These are phyloP conservation scores for Ips nitidus DNA, from an alignment of 1,140 invertebrate species.

Conservation along the genomic window DNA sequence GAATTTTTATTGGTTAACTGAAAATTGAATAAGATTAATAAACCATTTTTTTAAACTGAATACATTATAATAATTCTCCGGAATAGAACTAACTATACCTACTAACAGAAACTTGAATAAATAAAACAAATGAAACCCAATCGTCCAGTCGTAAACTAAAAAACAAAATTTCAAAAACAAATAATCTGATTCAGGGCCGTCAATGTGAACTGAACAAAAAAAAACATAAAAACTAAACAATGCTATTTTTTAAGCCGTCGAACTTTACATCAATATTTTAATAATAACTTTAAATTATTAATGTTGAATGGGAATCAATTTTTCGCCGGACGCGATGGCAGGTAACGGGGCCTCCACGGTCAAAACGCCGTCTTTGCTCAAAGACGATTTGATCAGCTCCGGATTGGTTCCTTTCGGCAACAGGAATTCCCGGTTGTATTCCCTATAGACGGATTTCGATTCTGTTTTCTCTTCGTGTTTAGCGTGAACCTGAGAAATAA, in stretches of 20 bases:
- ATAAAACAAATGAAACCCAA: too few relatives aligned
- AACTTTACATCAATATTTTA: neutral
- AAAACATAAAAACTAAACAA: neutral
- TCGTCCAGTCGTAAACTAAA: neutral
- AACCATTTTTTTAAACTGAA: neutral
- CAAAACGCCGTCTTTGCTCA: slow-evolving; percentile 89
- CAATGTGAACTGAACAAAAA: neutral
- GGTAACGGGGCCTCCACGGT: slow-evolving; percentile 92
- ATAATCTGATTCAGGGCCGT: neutral
- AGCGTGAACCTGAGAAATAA: slow-evolving; percentile 80
- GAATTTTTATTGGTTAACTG: neutral
- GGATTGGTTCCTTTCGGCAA: slow-evolving; percentile 92
- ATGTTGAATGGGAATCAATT: slow-evolving; percentile 77
- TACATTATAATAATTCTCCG: neutral
- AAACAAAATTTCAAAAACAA: neutral
- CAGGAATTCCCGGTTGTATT: slow-evolving; percentile 95
- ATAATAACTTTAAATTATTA: slow-evolving; percentile 47
- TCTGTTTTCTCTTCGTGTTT: slow-evolving; percentile 96
- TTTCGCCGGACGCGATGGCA: slow-evolving; percentile 70
- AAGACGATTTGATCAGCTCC: slow-evolving; percentile 85
- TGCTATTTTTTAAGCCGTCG: neutral
- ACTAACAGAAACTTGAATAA: neutral
- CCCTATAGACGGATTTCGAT: slow-evolving; percentile 90
- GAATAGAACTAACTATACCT: neutral
- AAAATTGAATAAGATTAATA: neutral